These are phyloP conservation scores for Melipona beecheii DNA, from an alignment of 2,888 invertebrate genomes.

Conservation along the genomic window DNA sequence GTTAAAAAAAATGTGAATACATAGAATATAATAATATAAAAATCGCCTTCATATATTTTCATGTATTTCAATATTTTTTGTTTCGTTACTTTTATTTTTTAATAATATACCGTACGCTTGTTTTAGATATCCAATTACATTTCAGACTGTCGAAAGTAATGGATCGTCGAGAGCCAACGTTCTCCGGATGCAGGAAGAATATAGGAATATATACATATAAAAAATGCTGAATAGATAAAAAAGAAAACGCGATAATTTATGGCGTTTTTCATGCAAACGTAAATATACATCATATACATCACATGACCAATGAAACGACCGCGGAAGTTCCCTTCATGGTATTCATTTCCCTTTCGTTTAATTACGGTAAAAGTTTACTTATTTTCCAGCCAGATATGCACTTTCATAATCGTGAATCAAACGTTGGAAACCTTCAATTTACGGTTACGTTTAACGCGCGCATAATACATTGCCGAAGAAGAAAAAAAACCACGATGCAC, in stretches of 20 bases:
- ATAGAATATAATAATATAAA: too few species aligned
- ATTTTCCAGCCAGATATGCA: conserved; percentile 20
- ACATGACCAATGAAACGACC: conserved; percentile 52
- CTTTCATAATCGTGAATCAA: conserved; percentile 39
- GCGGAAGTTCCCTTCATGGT: conserved; percentile 70
- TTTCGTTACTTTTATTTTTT: background rate
- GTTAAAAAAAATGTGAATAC: too few species aligned
- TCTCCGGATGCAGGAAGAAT: background rate
- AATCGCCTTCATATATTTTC: background rate
- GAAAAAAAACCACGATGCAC: background rate
- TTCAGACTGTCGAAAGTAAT: background rate
- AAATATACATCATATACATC: conserved; percentile 10
- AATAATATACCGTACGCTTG: background rate
- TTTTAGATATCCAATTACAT: background rate
- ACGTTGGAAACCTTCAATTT: conserved; percentile 25
- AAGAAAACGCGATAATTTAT: conserved; percentile 4
- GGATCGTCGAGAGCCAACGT: background rate
- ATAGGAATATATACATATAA: background rate
- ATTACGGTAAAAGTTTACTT: conserved; percentile 50
- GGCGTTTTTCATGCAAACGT: background rate
- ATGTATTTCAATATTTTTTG: background rate
- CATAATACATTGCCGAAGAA: background rate
- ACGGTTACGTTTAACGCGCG: conserved; percentile 20
- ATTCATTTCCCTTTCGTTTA: conserved; percentile 63
- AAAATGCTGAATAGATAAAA: background rate